Base-by-base conservation (phyloP, 2,113 vertebrate species). In the Nettapus auritus region DNA sequence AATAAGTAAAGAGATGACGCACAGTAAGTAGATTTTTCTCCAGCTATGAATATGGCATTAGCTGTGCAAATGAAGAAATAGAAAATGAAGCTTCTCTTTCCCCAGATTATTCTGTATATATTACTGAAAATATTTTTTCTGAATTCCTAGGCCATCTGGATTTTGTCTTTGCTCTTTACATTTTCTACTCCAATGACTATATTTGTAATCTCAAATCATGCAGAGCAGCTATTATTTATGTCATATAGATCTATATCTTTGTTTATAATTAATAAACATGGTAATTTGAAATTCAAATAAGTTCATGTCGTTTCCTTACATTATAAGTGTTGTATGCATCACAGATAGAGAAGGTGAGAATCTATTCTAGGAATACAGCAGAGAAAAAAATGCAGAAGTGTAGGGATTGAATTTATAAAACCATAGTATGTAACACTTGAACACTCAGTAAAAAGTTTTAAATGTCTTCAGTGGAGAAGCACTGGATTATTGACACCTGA, bases 201-300 rank as follows among this genome's bases (percentile, higher is more conserved):
- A 82, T 86, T 33, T 88, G 5, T 77, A 69, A 53, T 68, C 7
- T 53, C 56, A 77, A 69, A 57, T 74, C 20, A 80, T 62, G n/a
- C 6, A 73, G 59, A 69, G 1, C 16, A 62, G 15, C 2, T 81
- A 69, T 71, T 80, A 48, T n/a, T 87, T 87, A 67, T 89, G 28
- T 74, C 18, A 57, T 77, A 77, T 28, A 86, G 66, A 23, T 13
- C 25, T 86, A 15, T 52, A 60, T 22, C 12, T 63, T 50, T 84
- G 23, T 91, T 78, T 84, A 71, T 87, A 50, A 89, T 76, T 91
- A 82, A 64, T 76, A 89, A 62, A 38, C 13, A 34, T 8, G 3
- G 11, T 57, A 70, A 76, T 86, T 82, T 91, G 48, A 73, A 93
- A 85, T 94, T 89, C 33, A 91, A 36, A 69, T 86, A 15, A 40